These are phyloP conservation scores for Amblyjoppa fuscipennis DNA, from an alignment of 2,888 invertebrate genomes.

Conservation along the genomic window DNA sequence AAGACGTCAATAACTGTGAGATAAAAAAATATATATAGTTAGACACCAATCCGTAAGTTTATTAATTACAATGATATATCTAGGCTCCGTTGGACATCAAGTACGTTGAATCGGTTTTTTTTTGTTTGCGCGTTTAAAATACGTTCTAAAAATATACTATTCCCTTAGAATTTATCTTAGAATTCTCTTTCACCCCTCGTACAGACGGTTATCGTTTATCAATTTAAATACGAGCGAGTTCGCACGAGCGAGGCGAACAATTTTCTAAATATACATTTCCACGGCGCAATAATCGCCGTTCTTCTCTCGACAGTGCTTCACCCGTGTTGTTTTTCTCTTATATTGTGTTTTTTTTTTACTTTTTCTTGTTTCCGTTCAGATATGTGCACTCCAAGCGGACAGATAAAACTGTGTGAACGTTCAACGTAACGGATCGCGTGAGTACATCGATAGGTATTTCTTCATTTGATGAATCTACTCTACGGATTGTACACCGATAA, in stretches of 20 bases:
- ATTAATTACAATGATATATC: conserved; percentile 78
- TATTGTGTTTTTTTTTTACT: not conserved
- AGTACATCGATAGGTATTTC: conserved; percentile 24
- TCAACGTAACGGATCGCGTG: not conserved
- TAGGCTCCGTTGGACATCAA: conserved; percentile 78
- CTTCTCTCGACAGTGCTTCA: conserved; percentile 36
- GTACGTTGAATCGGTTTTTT: conserved; percentile 69
- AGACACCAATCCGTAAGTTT: conserved; percentile 73
- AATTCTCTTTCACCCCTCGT: conserved; percentile 57
- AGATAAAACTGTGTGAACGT: conserved; percentile 25
- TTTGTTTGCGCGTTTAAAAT: conserved; percentile 76
- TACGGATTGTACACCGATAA: conserved; percentile 27
- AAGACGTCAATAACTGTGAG: conserved; percentile 13
- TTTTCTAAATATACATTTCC: conserved; percentile 21
- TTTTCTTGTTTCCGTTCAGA: conserved; percentile 27
- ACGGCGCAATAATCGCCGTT: not conserved
- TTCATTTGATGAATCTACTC: conserved; percentile 14
- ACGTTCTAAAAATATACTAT: conserved; percentile 84
- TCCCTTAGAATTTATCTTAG: conserved; percentile 70
- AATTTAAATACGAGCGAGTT: conserved; percentile 24
- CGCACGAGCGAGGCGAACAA: conserved; percentile 13
- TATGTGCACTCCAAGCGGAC: conserved; percentile 31
- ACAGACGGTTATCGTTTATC: conserved; percentile 32
- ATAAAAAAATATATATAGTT: conserved; percentile 22
- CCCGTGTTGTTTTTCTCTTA: conserved; percentile 16